Evolutionary conservation across 2,797 vertebrate species (phyloP).

Genomic region (Eutrigla gurnardus): DNA sequence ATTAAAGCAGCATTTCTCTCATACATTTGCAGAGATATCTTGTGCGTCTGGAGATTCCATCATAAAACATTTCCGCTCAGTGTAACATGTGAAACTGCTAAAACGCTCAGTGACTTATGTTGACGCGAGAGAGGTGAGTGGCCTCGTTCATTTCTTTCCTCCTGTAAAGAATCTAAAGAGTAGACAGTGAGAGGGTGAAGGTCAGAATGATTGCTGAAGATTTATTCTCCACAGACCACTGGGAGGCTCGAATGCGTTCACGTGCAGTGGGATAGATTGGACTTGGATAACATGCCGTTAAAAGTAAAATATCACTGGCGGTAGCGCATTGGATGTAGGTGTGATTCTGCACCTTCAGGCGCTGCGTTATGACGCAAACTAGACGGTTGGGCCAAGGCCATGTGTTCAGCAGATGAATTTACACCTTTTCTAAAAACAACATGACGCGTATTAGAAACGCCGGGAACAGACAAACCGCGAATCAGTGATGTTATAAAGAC

Average conservation of each 20-base stretch:
- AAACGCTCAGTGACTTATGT: not conserved
- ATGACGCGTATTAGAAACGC: not conserved
- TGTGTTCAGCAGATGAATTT: constrained; percentile 53
- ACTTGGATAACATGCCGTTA: not conserved
- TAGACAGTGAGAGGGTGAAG: constrained; percentile 16
- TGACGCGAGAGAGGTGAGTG: not conserved
- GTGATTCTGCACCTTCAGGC: not conserved
- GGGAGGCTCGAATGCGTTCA: not conserved
- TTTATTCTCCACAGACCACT: constrained; percentile 13
- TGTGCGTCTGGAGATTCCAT: not conserved
- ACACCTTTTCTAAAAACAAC: not conserved
- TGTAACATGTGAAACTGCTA: not conserved
- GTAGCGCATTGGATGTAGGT: not conserved
- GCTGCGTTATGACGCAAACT: not conserved
- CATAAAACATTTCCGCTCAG: not conserved
- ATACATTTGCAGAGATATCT: not conserved
- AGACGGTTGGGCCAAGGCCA: constrained; percentile 14
- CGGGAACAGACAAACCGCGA: not conserved
- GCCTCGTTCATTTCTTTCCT: not conserved
- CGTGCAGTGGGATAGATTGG: not conserved
- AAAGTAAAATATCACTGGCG: not conserved
- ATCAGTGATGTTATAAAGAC: not conserved
- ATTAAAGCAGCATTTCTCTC: not conserved
- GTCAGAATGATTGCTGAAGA: constrained; percentile 39
- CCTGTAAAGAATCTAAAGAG: constrained; percentile 17